A percentile compares a stretch with the other conserved stretches of the same genome.
These are phyloP conservation scores for Drosophila crucigera DNA, from an alignment of 2,888 invertebrate species.

Conservation along the genomic window DNA sequence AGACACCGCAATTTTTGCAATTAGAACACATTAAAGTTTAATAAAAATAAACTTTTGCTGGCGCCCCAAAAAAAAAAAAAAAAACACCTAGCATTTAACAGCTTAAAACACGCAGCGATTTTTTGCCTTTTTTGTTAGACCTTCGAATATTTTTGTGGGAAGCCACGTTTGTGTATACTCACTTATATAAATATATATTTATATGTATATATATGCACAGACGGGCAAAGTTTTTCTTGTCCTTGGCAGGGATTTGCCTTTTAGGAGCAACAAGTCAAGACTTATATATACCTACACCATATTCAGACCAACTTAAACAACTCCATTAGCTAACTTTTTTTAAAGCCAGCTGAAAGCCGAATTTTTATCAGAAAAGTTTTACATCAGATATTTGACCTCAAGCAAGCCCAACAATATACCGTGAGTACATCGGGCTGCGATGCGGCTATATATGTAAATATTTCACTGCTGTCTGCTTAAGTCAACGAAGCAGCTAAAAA, in stretches of 20 bases:
- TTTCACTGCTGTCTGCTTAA: conserved; percentile 1
- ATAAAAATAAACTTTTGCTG: conserved; percentile 57
- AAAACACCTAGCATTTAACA: conserved; percentile 22
- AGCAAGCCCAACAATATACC: conserved; percentile 1
- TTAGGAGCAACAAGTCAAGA: conserved; percentile 9
- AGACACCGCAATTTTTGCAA: conserved; percentile 54
- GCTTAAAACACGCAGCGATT: conserved; percentile 56
- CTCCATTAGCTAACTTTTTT: conserved; percentile 18
- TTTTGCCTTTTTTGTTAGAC: conserved; percentile 12
- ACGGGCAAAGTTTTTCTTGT: conserved; percentile 11
- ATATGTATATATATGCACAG: conserved; percentile 2
- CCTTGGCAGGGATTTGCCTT: conserved; percentile 31
- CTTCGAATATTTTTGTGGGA: conserved; percentile 11
- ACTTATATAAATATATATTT: conserved; percentile 1
- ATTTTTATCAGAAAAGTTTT: neutral
- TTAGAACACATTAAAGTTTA: conserved; percentile 73
- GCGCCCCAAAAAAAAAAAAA: conserved; percentile 19
- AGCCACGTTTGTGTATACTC: neutral
- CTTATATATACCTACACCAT: conserved; percentile 17
- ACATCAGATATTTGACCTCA: conserved; percentile 9
- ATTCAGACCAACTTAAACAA: conserved; percentile 10
- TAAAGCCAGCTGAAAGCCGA: conserved; percentile 9
- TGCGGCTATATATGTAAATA: conserved; percentile 7
- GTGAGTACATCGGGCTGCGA: neutral
- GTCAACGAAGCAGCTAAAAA: conserved; percentile 40